A percentile compares a stretch with the other conserved stretches of the same genome.
Conservation (phyloP, 2,113 vertebrate species). For the Neodontobutis hainanensis region DNA sequence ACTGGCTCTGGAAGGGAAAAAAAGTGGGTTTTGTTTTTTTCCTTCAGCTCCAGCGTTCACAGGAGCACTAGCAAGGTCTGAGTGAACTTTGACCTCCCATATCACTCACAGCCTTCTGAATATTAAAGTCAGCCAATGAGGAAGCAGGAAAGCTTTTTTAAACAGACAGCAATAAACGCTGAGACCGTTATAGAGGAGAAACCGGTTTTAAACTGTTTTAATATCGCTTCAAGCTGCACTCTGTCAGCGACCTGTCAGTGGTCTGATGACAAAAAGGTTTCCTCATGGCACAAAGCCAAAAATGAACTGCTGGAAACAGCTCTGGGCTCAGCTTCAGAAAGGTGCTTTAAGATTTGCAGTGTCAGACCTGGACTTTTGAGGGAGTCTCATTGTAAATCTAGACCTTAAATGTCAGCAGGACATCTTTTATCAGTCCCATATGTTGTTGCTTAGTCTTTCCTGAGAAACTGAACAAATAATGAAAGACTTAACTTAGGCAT, state of each 20-base stretch:
- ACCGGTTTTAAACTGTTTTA: constrained; percentile 29
- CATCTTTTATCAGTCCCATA: not conserved
- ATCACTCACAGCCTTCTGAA: not conserved
- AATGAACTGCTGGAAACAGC: too few relatives aligned
- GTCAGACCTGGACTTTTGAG: not conserved
- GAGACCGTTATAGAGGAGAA: constrained; percentile 11
- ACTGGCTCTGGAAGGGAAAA: not conserved
- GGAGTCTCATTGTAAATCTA: not conserved
- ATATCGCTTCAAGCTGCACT: not conserved
- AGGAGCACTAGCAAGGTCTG: constrained; percentile 19
- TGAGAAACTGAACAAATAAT: too few relatives aligned
- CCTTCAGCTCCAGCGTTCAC: not conserved
- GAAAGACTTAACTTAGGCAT: too few relatives aligned
- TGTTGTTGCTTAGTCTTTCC: not conserved
- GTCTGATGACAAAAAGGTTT: not conserved
- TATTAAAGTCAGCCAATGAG: constrained; percentile 40
- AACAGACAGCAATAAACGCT: constrained; percentile 20
- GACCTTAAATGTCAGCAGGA: not conserved
- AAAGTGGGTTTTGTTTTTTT: constrained; percentile 35
- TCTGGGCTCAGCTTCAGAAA: not conserved
- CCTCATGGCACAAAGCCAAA: not conserved
- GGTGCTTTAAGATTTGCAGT: not conserved
- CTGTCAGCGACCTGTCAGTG: not conserved
- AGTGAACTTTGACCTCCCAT: constrained; percentile 37
- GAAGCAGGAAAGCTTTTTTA: not conserved